Base-by-base conservation (phyloP, 1,140 invertebrate species). In the Tachypleus tridentatus region DNA sequence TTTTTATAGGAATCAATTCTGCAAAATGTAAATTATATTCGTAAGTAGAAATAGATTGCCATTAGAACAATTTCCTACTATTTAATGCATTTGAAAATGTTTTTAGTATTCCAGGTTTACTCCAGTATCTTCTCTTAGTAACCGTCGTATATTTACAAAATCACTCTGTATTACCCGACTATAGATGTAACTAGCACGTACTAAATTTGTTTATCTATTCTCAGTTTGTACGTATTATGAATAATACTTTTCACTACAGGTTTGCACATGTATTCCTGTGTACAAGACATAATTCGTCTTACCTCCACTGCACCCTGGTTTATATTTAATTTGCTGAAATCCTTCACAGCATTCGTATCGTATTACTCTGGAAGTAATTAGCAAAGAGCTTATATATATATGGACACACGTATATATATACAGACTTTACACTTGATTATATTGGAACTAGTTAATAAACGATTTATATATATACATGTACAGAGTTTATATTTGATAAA, bases 301-400 rank as follows among this genome's bases (percentile, higher is more conserved):
- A 82, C 81, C 79, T 74, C 76, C 75, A 9, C 75, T 76, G 68
- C 81, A 82, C 8, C 80, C 80, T 8, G 73, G 68, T 61, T 77
- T 70, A 9, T 75, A 76, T 0, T 68, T 66, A 6, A 78, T 69
- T 69, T 74, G 74, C 58, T 77, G 72, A 64, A 72, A 82, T 3
- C 81, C 81, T 67, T 80, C 77, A 64, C 81, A 82, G 59, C 81
- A 82, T 65, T 82, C 79, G 65, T 80, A 82, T 7, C 77, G 74
- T 4, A 81, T 72, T 4, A 80, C 70, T 47, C 80, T 82, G 29
- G 29, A 29, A 29, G 29, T 29, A 29, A 2, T 29, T 29, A 29
- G 29, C 29, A 29, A 29, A 29, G 29, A 29, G 29, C 29, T 29
- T 29, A 29, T 29, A 29, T 29, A 29, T 29, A 29, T 29, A 29